Evolutionary conservation across 2,888 invertebrate species (phyloP), one percentile per base, ranked within the genome.

Genomic region (Erebia epiphron): DNA sequence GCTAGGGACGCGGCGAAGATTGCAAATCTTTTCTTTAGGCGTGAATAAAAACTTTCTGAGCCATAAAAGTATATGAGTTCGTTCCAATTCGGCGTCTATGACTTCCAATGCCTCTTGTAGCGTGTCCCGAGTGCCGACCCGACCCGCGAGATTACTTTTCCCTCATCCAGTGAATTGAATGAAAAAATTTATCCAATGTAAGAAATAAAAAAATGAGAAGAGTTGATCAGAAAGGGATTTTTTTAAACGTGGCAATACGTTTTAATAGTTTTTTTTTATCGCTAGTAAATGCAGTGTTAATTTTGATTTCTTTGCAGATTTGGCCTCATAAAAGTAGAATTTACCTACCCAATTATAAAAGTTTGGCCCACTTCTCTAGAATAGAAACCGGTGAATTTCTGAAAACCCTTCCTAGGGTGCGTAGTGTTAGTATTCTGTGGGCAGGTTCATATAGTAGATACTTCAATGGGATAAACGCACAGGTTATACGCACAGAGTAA

Each of bases 31-130:
- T 84, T 88, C 86, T 87, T 88, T 84, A 83, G 84, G 84, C 86
- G 83, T 82, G 89, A 89, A 90, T 89, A 90, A 91, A 91, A 92
- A 91, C 86, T 90, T 91, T 90, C 82, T 80, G 83, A 83, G 85
- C 85, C 87, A 90, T 91, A 91, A 92, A 92, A 91, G 92, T 91
- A 89, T 91, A 92, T 89, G 92, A 90, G 91, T 89, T 89, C 89
- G 90, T 91, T 90, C 91, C 91, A 91, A 92, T 91, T 91, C 91
- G 86, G 86, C 84, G 88, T 79, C 89, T 67, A 67, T 67, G 92
- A 91, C 90, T 91, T 91, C 91, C 92, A 91, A 92, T 91, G 90
- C 90, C 89, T 89, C 87, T n/a, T 82, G 87, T 86, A 88, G 85
- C 89, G 84, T 82, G 86, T 88, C 88, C 87, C 89, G 86, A 90